These are phyloP conservation scores for Distichodus sexfasciatus DNA, from an alignment of 2,797 vertebrate genomes.

Conservation along the genomic window DNA sequence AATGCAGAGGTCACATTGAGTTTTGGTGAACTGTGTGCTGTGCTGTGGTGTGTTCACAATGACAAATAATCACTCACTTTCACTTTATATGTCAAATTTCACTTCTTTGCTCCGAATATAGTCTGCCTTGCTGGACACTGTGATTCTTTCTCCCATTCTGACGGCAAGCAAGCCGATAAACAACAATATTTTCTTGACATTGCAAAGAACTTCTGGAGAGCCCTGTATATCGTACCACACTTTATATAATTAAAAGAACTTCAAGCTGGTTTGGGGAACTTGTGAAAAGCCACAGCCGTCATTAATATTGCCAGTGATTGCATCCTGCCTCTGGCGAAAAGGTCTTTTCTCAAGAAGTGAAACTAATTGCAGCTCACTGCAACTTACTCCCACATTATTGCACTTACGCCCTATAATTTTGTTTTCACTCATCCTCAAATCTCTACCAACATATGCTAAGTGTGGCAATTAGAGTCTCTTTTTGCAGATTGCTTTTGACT, in stretches of 20 bases:
- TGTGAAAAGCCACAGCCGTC: slow-evolving; percentile 64
- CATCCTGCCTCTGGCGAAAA: slow-evolving; percentile 67
- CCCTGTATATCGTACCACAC: neutral
- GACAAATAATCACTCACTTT: too few species aligned
- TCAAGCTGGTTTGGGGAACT: slow-evolving; percentile 58
- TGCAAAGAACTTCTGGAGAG: neutral
- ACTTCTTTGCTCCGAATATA: too few species aligned
- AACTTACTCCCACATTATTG: slow-evolving; percentile 78
- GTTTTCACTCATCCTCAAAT: slow-evolving; percentile 75
- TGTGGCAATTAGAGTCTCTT: slow-evolving; percentile 74
- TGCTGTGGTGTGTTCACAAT: too few species aligned
- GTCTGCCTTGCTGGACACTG: too few species aligned
- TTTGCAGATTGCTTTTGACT: slow-evolving; percentile 72
- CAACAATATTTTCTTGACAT: too few species aligned
- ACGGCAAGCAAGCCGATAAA: too few species aligned
- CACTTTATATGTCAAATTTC: too few species aligned
- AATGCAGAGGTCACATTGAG: too few species aligned
- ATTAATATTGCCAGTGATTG: slow-evolving; percentile 74
- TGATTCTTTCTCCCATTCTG: too few species aligned
- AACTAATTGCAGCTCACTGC: slow-evolving; percentile 79
- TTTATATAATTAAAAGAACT: slow-evolving; percentile 19
- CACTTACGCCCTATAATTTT: slow-evolving; percentile 76
- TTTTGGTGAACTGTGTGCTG: too few species aligned
- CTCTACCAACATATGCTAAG: slow-evolving; percentile 78
- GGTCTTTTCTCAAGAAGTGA: slow-evolving; percentile 73